Evolutionary conservation across 2,113 vertebrate genomes (phyloP), one percentile per base, ranked within the genome.

Genomic region (Perca schrenkii): DNA sequence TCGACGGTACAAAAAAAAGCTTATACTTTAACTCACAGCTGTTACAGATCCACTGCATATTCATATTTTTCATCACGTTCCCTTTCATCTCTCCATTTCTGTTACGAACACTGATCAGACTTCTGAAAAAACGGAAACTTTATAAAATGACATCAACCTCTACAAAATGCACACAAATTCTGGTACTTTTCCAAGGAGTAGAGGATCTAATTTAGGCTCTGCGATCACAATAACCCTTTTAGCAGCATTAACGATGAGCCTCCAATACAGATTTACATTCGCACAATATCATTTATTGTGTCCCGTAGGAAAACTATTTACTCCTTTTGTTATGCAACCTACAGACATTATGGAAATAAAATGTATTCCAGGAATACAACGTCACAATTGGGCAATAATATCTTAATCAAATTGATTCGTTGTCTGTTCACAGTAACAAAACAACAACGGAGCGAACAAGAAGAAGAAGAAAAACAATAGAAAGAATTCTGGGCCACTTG

Each of bases 71-170:
- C 16, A 54, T 46, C 19, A 31, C 3, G 15, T 40, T 60, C 72
- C 65, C 22, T 57, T 60, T 50, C n/a, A 47, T 36, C 22, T 57
- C 25, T 61, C 60, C 21, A 47, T n/a, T 15, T 28, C 16, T 21
- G 6, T 53, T 6, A 34, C 4, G 12, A 8, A 76, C 58, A 61
- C 36, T 46, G 14, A 21, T 47, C 19, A 13, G 6, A 53, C 13
- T 50, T 8, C 50, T 53, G 4, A 69, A 71, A 40, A 40, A 70
- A 61, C 14, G 10, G 8, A 58, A 76, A 74, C 36, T 34, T 54
- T 79, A 80, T 34, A 84, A 84, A 87, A 78, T 78, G 78, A 82
- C 74, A 88, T 81, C 74, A 81, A 49, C 19, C 52, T 68, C 62
- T 47, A 70, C 14, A 72, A 79, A 83, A 83, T 12, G 31, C 63